Base-by-base conservation (phyloP, 1,140 invertebrate species). In the Vollenhovia emeryi region DNA sequence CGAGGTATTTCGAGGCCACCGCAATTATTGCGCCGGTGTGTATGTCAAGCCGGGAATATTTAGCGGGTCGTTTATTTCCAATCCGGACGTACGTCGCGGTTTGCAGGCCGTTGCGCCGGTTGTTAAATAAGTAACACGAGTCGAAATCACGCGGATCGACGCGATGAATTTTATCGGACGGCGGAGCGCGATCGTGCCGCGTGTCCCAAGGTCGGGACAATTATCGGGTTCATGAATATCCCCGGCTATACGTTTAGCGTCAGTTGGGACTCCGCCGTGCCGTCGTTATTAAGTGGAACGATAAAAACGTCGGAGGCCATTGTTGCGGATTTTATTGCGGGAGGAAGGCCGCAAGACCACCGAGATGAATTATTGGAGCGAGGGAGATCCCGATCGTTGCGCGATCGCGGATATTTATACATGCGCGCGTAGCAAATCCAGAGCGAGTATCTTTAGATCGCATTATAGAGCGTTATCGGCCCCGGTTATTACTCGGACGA, bases 191-290 rank as follows among this genome's bases (percentile, higher is more conserved):
- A 89, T 82, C 55, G 83, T 21, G 27, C 13, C 36, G 73, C 33
- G 55, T 21, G 45, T 71, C 52, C 69, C 87, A 88, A 89, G 88
- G 78, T 45, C 85, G 33, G 8, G 30, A 73, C 88, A 89, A 89
- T 89, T 89, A 89, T 89, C 88, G 85, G 74, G 50, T 89, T 89
- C 76, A 88, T 78, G 87, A 73, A 88, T 76, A 84, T 89, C 75
- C 55, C 18, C 36, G 76, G 78, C 69, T 78, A 62, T 78, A 89
- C 88, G 82, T 89, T 89, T 79, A 86, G 76, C 71, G 84, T 85
- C 78, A 80, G 74, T 76, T 87, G 88, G 74, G 21, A 85, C 68
- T 75, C 43, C 6, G 62, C 62, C 21, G 78, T 57, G 40, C 40
- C 55, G 45, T 88, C 24, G 55, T 66, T 84, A 86, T 87, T 71